A percentile compares a stretch with the other conserved stretches of the same genome.
These are phyloP conservation scores for Calypte anna DNA, from an alignment of 2,113 vertebrate species.

Conservation along the genomic window DNA sequence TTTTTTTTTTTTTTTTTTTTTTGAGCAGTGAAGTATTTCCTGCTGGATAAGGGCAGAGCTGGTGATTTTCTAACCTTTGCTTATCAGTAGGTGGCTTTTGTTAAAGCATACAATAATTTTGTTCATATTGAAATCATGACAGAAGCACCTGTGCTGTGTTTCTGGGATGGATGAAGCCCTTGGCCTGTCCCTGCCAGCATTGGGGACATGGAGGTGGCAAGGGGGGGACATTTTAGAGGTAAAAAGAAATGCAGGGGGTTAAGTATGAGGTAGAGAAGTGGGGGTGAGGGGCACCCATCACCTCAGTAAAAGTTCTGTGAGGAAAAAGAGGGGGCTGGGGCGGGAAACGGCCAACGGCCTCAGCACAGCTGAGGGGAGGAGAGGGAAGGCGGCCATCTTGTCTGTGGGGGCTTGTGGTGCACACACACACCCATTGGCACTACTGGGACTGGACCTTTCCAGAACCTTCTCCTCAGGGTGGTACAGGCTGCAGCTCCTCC, in stretches of 20 bases:
- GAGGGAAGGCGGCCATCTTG: background rate
- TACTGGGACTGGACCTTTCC: background rate
- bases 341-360: too few species aligned
- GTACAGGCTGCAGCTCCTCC: background rate
- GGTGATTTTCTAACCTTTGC: background rate
- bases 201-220: background rate
- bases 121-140: background rate
- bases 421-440: rapidly evolving
- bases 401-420: rapidly evolving
- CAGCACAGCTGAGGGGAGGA: background rate
- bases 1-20: background rate
- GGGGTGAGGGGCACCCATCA: rapidly evolving
- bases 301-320: rapidly evolving
- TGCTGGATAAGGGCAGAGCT: background rate
- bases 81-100: background rate
- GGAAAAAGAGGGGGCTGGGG: rapidly evolving
- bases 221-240: background rate
- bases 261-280: background rate
- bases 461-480: background rate
- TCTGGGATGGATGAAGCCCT: background rate
- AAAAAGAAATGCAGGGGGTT: background rate
- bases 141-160: background rate
- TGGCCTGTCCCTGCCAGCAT: background rate
- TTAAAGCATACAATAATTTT: background rate
- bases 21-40: background rate